Base-by-base conservation (phyloP, 2,888 invertebrate genomes). In the Caenorhabditis imperialis region DNA sequence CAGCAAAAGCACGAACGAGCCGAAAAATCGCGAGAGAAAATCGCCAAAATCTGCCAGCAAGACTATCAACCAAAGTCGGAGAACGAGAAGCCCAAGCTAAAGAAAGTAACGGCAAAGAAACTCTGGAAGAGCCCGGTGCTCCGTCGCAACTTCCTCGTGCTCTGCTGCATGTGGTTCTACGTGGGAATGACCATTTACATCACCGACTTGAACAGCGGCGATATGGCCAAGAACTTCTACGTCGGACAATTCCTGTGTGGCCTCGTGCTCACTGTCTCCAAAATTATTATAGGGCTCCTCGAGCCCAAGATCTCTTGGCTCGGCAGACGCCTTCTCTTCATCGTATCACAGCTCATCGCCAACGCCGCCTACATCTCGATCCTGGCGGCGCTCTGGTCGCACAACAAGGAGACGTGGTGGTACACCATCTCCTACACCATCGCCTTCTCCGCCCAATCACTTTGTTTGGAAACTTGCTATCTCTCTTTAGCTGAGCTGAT, bases 101-200 rank as follows among this genome's bases (percentile, higher is more conserved):
- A 62, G 50, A 71, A 50, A n/a, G 37, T 71, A 2, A 71, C 71
- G 1, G 35, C 51, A 20, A 57, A 37, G 23, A 55, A 42, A 20
- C 4, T 71, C 27, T 57, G 33, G 38, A 71, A 44, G 10, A 57
- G 38, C 25, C 71, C 71, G 35, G 35, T 25, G 14, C 54, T 71
- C 10, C 45, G 71, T 20, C 16, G 33, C 4, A 62, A 38, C 30
- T 71, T 71, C 37, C 37, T 71, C 27, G 45, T 71, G 23, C 50
- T 71, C n/a, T 62, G 71, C 20, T 62, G 35, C 40, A 71, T 71
- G 71, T 71, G 69, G 69, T 69, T 69, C 53, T 69, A 58, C 69
- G 69, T 69, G 27, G 69, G 69, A 69, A 69, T 60, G 58, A 35
- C 47, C 4, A 40, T 70, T 27, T 70, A 70, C 61, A 54, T 70